phyloP scores from a whole-genome alignment of 2,888 invertebrate species.

The Melipona bicolor region DNA sequence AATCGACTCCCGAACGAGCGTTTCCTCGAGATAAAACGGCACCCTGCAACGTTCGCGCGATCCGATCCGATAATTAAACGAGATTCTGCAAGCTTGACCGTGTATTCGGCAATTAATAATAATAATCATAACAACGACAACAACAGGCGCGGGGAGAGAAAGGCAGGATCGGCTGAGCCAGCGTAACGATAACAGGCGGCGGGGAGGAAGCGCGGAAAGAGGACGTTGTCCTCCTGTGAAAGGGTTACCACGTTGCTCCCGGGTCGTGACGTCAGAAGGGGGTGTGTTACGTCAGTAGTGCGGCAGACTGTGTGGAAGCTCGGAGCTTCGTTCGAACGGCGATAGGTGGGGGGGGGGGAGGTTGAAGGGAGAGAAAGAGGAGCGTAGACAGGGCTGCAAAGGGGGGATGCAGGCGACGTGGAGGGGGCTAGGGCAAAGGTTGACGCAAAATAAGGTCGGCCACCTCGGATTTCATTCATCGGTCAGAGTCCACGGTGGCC shows the following conservation, averaged over 20 bases:
- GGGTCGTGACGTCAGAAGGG: slow-evolving; percentile 75
- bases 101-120: background rate
- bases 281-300: slow-evolving; percentile 76
- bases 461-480: slow-evolving; percentile 79
- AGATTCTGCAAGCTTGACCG: background rate
- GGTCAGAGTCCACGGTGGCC: slow-evolving; percentile 71
- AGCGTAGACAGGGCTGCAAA: slow-evolving; percentile 10
- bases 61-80: background rate
- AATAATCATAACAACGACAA: background rate
- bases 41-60: background rate
- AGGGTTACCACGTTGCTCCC: slow-evolving; percentile 64
- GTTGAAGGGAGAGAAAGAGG: background rate
- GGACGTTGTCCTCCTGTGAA: slow-evolving; percentile 63
- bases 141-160: background rate
- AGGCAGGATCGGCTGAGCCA: background rate
- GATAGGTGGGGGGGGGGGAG: background rate
- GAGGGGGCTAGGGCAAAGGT: slow-evolving; percentile 45
- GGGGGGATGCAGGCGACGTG: slow-evolving; percentile 46
- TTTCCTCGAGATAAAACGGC: background rate
- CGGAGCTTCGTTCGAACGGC: slow-evolving; percentile 25
- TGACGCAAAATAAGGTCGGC: slow-evolving; percentile 77
- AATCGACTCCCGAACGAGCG: background rate
- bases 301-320: slow-evolving; percentile 70
- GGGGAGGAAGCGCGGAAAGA: slow-evolving; percentile 23
- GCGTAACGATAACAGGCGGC: background rate